Conservation (phyloP, 2,113 vertebrate genomes). For the Erythrocebus patas region DNA sequence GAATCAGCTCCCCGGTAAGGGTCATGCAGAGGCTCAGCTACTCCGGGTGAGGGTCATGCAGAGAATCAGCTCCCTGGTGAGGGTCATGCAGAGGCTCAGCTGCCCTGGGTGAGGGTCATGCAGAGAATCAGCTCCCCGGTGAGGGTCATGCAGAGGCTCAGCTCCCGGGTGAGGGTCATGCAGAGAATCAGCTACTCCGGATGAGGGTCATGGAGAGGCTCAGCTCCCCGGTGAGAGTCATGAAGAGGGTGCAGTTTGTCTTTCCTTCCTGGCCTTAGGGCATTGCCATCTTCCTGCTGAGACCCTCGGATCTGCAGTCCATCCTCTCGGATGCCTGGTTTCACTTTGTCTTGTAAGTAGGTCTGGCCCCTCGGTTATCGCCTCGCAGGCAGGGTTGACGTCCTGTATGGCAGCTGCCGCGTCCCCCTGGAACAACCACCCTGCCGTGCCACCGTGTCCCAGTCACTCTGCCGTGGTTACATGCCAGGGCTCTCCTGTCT, state of each 20-base stretch:
- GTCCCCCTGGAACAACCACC: not conserved
- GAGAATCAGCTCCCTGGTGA: not conserved
- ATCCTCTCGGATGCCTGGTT: slow-evolving; percentile 88
- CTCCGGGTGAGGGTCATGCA: fast-evolving
- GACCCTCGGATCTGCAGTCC: slow-evolving; percentile 86
- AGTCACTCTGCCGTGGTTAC: not conserved
- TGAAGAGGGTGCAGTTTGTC: not conserved
- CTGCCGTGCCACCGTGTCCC: not conserved
- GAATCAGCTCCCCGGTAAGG: not conserved
- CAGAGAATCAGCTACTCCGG: not conserved
- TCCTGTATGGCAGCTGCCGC: not conserved
- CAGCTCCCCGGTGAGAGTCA: fast-evolving
- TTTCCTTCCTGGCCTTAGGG: slow-evolving; percentile 75
- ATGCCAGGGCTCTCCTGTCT: not conserved
- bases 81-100: not conserved
- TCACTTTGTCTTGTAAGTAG: slow-evolving; percentile 88
- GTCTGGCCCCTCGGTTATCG: not conserved
- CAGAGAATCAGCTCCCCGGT: not conserved
- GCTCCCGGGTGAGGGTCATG: fast-evolving
- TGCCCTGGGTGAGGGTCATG: fast-evolving
- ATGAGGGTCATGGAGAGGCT: not conserved
- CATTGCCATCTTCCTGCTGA: slow-evolving; percentile 86
- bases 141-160: not conserved
- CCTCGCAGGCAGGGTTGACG: not conserved
- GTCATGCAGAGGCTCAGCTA: not conserved